A percentile compares a stretch with the other conserved stretches of the same genome.
These are phyloP conservation scores for Apodemia mormo DNA, from an alignment of 2,888 invertebrate genomes.

Conservation along the genomic window DNA sequence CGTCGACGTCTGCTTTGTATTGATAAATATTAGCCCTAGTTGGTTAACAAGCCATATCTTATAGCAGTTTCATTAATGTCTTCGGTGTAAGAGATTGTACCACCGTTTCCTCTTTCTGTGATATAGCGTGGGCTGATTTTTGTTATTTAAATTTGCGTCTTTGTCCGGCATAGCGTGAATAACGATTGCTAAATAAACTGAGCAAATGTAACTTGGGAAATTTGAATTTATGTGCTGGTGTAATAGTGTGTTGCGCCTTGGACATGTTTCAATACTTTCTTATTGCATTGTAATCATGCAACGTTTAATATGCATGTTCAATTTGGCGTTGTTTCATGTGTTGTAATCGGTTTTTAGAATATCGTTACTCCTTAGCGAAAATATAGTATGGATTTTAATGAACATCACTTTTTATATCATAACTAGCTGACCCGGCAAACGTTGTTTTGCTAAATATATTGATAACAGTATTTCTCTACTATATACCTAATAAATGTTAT, in stretches of 20 bases:
- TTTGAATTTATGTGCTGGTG: background rate
- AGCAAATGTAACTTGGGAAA: slow-evolving; percentile 5
- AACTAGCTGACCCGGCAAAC: too few relatives aligned
- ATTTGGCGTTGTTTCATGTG: slow-evolving; percentile 58
- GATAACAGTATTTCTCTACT: too few relatives aligned
- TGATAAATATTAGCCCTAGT: slow-evolving; percentile 63
- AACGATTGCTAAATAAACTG: slow-evolving; percentile 20
- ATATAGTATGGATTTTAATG: background rate
- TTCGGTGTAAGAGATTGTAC: slow-evolving; percentile 26
- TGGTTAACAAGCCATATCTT: slow-evolving; percentile 64
- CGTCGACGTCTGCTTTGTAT: slow-evolving; percentile 38
- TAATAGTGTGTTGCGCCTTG: background rate
- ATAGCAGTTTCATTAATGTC: slow-evolving; percentile 56
- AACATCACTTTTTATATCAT: too few relatives aligned
- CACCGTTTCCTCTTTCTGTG: slow-evolving; percentile 29
- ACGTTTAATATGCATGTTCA: slow-evolving; percentile 7
- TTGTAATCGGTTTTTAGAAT: slow-evolving; percentile 51
- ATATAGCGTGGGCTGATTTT: too few relatives aligned
- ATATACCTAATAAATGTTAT: too few relatives aligned
- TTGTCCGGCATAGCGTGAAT: slow-evolving; percentile 17
- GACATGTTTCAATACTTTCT: slow-evolving; percentile 11
- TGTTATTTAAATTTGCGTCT: background rate
- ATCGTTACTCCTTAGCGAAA: background rate
- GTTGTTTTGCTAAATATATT: too few relatives aligned
- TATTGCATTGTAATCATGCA: slow-evolving; percentile 7